phyloP scores from a whole-genome alignment of 2,797 vertebrate species.

The Lepilemur septentrionalis region DNA sequence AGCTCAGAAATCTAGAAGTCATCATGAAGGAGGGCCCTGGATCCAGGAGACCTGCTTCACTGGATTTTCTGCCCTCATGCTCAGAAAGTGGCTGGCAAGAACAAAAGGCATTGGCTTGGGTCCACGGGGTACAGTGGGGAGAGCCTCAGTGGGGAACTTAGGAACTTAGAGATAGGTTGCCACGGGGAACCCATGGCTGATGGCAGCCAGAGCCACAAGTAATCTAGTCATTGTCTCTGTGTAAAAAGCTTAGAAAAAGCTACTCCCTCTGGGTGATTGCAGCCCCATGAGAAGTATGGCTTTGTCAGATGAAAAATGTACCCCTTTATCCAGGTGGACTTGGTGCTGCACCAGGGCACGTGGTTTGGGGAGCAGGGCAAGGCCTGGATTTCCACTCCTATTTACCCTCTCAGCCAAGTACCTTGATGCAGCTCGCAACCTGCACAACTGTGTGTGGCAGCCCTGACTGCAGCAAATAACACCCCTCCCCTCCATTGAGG shows the following conservation, averaged over 20 bases:
- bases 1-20: background rate
- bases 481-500: background rate
- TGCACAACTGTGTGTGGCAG: background rate
- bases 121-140: background rate
- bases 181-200: background rate
- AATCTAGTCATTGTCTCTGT: background rate
- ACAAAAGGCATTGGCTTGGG: background rate
- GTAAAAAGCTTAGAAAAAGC: slow-evolving; percentile 3
- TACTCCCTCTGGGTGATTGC: background rate
- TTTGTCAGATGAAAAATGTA: slow-evolving; percentile 10
- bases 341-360: background rate
- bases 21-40: background rate
- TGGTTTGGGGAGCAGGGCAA: background rate
- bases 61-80: background rate
- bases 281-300: background rate
- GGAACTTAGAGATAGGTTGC: background rate
- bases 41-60: background rate
- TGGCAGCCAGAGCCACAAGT: background rate
- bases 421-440: slow-evolving; percentile 2
- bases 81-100: slow-evolving; percentile 9
- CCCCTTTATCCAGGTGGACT: slow-evolving; percentile 6
- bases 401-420: background rate
- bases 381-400: background rate
- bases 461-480: background rate
- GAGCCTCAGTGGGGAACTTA: background rate